These are phyloP conservation scores for Lasioglossum leucozonium DNA, from an alignment of 2,888 invertebrate species.

Conservation along the genomic window DNA sequence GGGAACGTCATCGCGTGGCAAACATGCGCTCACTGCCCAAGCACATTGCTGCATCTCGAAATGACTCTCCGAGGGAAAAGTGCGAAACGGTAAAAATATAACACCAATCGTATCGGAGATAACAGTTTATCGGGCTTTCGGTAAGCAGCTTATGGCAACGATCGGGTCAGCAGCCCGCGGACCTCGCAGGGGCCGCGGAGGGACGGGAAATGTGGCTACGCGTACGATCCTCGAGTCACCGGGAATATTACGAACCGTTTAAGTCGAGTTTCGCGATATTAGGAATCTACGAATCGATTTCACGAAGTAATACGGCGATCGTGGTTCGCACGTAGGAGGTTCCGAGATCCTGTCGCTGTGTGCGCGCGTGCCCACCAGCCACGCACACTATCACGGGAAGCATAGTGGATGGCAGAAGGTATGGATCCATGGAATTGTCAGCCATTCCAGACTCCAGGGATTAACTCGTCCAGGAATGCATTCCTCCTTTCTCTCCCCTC, in stretches of 20 bases:
- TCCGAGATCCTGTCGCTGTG: constrained; percentile 25
- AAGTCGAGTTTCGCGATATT: constrained; percentile 77
- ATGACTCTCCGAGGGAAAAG: background rate
- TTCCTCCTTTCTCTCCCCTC: constrained; percentile 64
- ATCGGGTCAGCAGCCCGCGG: constrained; percentile 37
- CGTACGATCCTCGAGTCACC: constrained; percentile 23
- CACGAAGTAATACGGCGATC: constrained; percentile 68
- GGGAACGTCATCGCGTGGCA: background rate
- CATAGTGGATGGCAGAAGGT: constrained; percentile 68
- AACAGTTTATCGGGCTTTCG: constrained; percentile 27
- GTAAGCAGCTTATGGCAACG: constrained; percentile 50
- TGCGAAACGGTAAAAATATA: background rate
- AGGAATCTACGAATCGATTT: constrained; percentile 78
- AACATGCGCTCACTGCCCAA: no score
- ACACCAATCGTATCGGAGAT: constrained; percentile 11
- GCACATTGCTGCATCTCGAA: background rate
- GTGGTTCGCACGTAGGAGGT: background rate
- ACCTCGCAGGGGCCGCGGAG: background rate
- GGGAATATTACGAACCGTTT: constrained; percentile 78
- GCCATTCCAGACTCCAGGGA: constrained; percentile 79
- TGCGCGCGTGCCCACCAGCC: constrained; percentile 38
- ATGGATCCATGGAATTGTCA: constrained; percentile 80
- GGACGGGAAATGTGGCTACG: constrained; percentile 6
- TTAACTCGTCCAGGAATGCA: constrained; percentile 82
- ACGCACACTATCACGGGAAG: constrained; percentile 44